Percentiles rank a stretch among this genome's conserved stretches.
Evolutionary conservation across 2,888 invertebrate species (phyloP).

Genomic region (Oligia fasciuncula): DNA sequence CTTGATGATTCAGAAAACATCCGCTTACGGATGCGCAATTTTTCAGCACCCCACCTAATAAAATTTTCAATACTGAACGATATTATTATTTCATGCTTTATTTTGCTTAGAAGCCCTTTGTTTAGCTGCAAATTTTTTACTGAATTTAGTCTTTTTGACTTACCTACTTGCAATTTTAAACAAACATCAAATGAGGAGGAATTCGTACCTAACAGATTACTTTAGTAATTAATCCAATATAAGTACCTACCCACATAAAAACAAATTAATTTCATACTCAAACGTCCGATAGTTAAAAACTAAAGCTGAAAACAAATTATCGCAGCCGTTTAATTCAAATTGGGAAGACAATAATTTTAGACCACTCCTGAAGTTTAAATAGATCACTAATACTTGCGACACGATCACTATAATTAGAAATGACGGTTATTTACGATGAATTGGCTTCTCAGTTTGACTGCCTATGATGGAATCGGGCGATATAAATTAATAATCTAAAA

Average conservation of each 20-base stretch:
- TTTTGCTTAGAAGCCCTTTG: neutral
- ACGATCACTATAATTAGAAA: constrained; percentile 54
- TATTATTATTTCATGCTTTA: constrained; percentile 13
- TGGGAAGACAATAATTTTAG: constrained; percentile 37
- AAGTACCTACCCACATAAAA: neutral
- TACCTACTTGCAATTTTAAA: neutral
- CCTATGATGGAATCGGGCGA: constrained; percentile 7
- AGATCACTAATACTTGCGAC: constrained; percentile 33
- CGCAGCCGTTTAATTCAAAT: constrained; percentile 39
- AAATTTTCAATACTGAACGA: constrained; percentile 35
- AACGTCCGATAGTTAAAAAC: neutral
- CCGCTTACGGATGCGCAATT: constrained; percentile 41
- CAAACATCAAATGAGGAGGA: neutral
- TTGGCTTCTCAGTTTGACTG: constrained; percentile 24
- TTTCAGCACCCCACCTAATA: constrained; percentile 42
- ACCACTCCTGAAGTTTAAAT: constrained; percentile 34
- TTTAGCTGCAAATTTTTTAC: neutral
- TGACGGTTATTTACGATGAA: constrained; percentile 58
- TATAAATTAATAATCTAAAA: constrained; percentile 7
- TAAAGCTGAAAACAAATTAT: neutral
- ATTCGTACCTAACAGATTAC: neutral
- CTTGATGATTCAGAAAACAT: constrained; percentile 47
- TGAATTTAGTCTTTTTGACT: neutral
- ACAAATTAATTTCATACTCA: neutral
- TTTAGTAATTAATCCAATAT: neutral